phyloP scores from a whole-genome alignment of 2,797 vertebrate genomes.

The Sebastes glaucus region DNA sequence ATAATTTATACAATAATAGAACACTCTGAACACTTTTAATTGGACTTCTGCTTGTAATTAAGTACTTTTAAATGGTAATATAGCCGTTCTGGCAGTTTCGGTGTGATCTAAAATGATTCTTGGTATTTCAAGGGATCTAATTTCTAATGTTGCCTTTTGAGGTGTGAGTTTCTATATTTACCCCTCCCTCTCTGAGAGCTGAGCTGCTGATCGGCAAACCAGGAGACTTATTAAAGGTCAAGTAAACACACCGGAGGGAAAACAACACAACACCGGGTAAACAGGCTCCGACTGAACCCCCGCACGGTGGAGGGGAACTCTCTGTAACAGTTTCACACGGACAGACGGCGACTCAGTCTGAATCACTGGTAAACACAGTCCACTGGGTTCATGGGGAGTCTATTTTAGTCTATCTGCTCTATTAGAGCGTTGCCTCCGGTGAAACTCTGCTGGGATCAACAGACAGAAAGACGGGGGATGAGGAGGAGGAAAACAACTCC shows the following conservation, averaged over 20 bases:
- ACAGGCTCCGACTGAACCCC: constrained; percentile 41
- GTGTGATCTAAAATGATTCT: neutral
- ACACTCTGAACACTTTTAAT: neutral
- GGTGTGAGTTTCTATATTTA: neutral
- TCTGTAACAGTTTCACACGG: neutral
- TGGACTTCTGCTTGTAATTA: neutral
- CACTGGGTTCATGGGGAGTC: constrained; percentile 42
- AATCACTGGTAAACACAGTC: constrained; percentile 52
- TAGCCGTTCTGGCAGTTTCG: neutral
- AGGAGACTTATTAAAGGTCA: constrained; percentile 59
- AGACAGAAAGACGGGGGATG: neutral
- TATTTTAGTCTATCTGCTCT: constrained; percentile 58
- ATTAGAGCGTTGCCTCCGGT: constrained; percentile 9
- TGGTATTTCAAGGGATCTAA: neutral
- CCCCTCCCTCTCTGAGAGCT: neutral
- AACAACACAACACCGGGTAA: constrained; percentile 52
- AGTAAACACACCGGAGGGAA: constrained; percentile 33
- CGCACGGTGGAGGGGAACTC: neutral
- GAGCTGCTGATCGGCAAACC: constrained; percentile 29
- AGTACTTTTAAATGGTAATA: neutral
- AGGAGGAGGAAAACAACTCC: constrained; percentile 16
- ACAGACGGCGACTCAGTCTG: neutral
- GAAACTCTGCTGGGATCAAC: constrained; percentile 13
- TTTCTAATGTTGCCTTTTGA: constrained; percentile 6
- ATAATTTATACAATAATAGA: neutral